Base-by-base conservation (phyloP, 2,797 vertebrate species). In the Coilia nasus region DNA sequence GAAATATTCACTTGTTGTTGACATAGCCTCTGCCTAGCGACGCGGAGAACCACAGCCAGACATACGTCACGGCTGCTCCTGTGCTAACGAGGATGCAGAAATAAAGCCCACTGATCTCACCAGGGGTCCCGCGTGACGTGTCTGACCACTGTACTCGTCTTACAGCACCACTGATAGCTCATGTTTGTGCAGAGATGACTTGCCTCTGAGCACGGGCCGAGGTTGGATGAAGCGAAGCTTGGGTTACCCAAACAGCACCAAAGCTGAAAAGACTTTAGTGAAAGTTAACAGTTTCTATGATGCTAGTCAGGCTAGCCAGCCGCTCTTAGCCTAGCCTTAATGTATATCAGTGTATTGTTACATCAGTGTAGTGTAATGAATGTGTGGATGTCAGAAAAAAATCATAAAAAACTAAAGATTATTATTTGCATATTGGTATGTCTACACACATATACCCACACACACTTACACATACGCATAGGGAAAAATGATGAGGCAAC, bases 1-100 rank as follows among this genome's bases (percentile, higher is more conserved):
- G 64, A 71, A 31, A 28, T 31, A 71, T 71, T 15, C 25, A 71
- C 25, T 71, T 78, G 17, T 71, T 78, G 35, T 78, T 78, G 71
- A 78, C 71, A 41, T 21, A 41, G 35, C 35, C 71, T 21, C 60
- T 17, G 31, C 35, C 17, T 44, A 44, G 71, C 15, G 71, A 78
- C 71, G 7, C 12, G 31, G 25, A 71, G 31, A 71, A 5, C 67
- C 71, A 19, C 71, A 44, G 31, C 35, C 71, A 21, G 19, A 17
- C 12, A 19, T 19, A 44, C 71, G 19, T 44, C 71, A 78, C 23
- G 17, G 71, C 71, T 44, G 71, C 35, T 19, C 11, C 71, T 2
- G 71, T 21, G 71, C 19, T 78, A 78, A 44, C 19, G 9, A 78
- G 6, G 44, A 31, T 21, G 25, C 25, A 6, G 25, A 31, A 19